Percentiles rank a stretch among this genome's conserved stretches.
These are phyloP conservation scores for Norana najaformis DNA, from an alignment of 2,888 invertebrate genomes.

Conservation along the genomic window DNA sequence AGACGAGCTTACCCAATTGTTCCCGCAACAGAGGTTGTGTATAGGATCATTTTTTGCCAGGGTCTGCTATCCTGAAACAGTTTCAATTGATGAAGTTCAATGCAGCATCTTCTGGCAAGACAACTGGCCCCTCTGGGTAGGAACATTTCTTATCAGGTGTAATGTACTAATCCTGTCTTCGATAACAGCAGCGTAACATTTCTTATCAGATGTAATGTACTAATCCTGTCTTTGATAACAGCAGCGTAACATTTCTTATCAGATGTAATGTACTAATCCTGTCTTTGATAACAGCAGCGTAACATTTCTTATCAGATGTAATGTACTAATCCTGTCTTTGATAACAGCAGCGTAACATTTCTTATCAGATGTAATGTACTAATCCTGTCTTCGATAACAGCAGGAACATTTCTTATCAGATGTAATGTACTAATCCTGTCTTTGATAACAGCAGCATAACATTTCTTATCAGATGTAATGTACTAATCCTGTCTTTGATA, in stretches of 20 bases:
- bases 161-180: not conserved
- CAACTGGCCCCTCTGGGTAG: conserved; percentile 53
- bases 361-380: conserved; percentile 35
- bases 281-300: not conserved
- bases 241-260: conserved; percentile 32
- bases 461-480: conserved; percentile 36
- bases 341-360: not conserved
- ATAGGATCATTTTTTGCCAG: not conserved
- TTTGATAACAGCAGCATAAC: not conserved
- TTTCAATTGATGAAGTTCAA: not conserved
- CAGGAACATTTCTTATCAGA: conserved; percentile 43
- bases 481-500: not conserved
- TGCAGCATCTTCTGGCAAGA: conserved; percentile 34
- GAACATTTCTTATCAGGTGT: conserved; percentile 37
- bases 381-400: conserved; percentile 34
- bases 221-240: not conserved
- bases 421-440: not conserved
- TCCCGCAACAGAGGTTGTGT: no score
- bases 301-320: conserved; percentile 36
- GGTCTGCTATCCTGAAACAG: conserved; percentile 23
- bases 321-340: not conserved
- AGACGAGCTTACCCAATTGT: no score
- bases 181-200: not conserved
- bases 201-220: no score
- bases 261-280: not conserved